Evolutionary conservation across 2,888 invertebrate genomes (phyloP).

Genomic region (Eupeodes latifasciatus): DNA sequence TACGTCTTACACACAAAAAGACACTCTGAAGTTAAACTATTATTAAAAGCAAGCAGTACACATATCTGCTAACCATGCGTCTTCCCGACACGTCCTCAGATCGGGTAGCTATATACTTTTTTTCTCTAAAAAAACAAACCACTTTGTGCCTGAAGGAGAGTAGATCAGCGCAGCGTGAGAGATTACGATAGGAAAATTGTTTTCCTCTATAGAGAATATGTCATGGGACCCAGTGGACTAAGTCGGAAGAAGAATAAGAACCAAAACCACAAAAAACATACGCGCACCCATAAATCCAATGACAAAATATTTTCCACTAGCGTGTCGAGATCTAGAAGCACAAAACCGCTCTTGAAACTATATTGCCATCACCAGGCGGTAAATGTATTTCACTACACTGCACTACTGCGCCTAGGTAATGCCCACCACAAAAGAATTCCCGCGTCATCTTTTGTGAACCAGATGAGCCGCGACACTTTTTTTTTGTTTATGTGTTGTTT

Average conservation of each 20-base stretch:
- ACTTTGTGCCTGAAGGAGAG: background rate
- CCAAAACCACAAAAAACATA: slow-evolving; percentile 46
- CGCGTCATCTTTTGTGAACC: slow-evolving; percentile 66
- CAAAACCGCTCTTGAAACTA: slow-evolving; percentile 41
- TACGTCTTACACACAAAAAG: slow-evolving; percentile 29
- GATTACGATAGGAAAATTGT: slow-evolving; percentile 42
- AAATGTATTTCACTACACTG: background rate
- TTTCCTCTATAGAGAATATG: slow-evolving; percentile 25
- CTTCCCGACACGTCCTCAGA: background rate
- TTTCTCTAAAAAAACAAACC: background rate
- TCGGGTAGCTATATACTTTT: background rate
- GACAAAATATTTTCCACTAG: slow-evolving; percentile 70
- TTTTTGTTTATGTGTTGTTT: background rate
- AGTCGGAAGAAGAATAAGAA: slow-evolving; percentile 32
- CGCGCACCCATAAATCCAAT: slow-evolving; percentile 69
- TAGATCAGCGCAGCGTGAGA: slow-evolving; percentile 45
- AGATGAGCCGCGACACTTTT: slow-evolving; percentile 73
- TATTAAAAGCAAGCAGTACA: background rate
- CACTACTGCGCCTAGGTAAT: slow-evolving; percentile 20
- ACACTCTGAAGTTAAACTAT: slow-evolving; percentile 13
- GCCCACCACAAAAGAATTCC: slow-evolving; percentile 70
- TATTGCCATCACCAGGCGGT: slow-evolving; percentile 41
- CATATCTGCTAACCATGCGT: background rate
- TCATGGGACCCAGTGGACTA: slow-evolving; percentile 53
- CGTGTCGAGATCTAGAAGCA: slow-evolving; percentile 28